Percentiles rank a stretch among this genome's conserved stretches.
Conservation (phyloP, 2,113 vertebrate genomes). For the Tapirus terrestris region DNA sequence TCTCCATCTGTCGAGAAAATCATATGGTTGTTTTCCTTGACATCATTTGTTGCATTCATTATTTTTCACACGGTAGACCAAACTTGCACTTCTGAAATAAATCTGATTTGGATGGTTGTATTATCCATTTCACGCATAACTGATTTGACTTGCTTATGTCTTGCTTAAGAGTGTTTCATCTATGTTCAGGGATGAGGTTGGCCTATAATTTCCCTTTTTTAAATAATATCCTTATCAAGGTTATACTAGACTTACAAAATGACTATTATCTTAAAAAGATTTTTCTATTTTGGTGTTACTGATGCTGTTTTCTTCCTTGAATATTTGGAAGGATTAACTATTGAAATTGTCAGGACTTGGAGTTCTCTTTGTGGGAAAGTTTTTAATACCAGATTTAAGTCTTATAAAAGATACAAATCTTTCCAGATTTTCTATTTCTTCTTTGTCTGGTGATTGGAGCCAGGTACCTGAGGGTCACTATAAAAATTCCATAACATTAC, state of each 20-base stretch:
- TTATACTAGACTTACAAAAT: neutral
- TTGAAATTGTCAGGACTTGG: neutral
- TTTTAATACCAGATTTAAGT: neutral
- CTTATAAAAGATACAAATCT: neutral
- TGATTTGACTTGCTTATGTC: neutral
- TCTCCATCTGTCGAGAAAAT: neutral
- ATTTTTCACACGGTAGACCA: neutral
- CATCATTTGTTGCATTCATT: neutral
- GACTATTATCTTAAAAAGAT: neutral
- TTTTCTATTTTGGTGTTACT: neutral
- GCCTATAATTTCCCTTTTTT: neutral
- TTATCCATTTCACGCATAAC: neutral
- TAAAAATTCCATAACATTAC: no score
- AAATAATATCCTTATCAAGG: neutral
- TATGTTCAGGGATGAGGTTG: neutral
- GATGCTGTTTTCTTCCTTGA: neutral
- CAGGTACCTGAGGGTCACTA: no score
- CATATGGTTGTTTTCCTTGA: neutral
- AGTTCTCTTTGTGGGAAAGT: neutral
- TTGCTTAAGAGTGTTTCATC: neutral
- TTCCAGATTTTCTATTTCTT: neutral
- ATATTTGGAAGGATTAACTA: neutral
- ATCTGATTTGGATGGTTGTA: neutral
- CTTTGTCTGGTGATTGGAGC: neutral
- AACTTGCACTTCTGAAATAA: neutral